A percentile compares a stretch with the other conserved stretches of the same genome.
Conservation (phyloP, 2,888 invertebrate genomes). For the Toxonevra muliebris region DNA sequence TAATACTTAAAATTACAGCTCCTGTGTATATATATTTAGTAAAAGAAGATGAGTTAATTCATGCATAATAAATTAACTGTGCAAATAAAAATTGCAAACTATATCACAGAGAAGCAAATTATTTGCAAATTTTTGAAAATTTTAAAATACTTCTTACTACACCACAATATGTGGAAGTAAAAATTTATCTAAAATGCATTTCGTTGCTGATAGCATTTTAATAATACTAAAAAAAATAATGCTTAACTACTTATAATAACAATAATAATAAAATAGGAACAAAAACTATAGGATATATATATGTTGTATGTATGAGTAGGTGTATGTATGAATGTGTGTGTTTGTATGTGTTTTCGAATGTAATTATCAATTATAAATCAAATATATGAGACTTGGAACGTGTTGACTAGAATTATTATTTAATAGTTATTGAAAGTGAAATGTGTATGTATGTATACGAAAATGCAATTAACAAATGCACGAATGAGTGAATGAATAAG, state of each 20-base stretch:
- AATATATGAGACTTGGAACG: too few relatives aligned
- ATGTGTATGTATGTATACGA: too few relatives aligned
- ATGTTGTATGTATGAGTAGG: background rate
- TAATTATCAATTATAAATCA: background rate
- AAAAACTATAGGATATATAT: background rate
- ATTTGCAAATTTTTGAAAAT: background rate
- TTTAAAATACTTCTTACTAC: too few relatives aligned
- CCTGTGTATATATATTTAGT: too few relatives aligned
- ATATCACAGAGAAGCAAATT: background rate
- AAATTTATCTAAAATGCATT: background rate
- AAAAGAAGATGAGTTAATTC: too few relatives aligned
- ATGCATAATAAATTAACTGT: too few relatives aligned
- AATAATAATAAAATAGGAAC: background rate
- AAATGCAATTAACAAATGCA: too few relatives aligned
- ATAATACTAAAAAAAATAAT: background rate
- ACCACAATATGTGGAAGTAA: background rate
- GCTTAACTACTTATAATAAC: too few relatives aligned
- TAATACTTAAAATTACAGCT: too few relatives aligned
- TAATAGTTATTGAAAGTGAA: too few relatives aligned
- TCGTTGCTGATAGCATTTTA: background rate
- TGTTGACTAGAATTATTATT: too few relatives aligned
- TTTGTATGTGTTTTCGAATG: background rate
- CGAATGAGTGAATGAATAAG: too few relatives aligned
- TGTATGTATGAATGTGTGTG: background rate
- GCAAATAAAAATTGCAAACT: background rate